A percentile compares a stretch with the other conserved stretches of the same genome.
Conservation (phyloP, 2,113 vertebrate genomes). For the Agelaius phoeniceus region DNA sequence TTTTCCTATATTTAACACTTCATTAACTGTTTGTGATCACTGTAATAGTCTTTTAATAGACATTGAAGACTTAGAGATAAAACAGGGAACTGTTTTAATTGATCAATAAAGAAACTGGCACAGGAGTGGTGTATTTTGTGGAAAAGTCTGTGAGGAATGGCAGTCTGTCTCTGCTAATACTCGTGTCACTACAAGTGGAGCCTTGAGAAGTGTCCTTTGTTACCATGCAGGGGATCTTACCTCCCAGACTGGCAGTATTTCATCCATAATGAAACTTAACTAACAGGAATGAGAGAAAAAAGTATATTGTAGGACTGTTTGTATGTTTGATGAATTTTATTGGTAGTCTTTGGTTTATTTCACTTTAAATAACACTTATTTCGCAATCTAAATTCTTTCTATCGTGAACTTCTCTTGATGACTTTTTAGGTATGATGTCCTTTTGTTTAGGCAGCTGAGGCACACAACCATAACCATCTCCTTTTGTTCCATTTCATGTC, state of each 20-base stretch:
- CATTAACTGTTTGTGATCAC: accelerated
- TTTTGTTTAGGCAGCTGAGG: neutral
- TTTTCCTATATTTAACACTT: neutral
- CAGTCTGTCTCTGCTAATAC: neutral
- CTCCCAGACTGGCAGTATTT: neutral
- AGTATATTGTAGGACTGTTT: neutral
- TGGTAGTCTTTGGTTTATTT: neutral
- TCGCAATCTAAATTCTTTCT: neutral
- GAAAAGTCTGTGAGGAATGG: neutral
- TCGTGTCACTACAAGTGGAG: neutral
- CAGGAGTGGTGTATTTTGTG: neutral
- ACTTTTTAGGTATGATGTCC: neutral
- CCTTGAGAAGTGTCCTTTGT: neutral
- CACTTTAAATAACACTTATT: neutral
- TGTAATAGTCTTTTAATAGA: neutral
- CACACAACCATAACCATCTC: neutral
- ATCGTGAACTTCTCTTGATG: neutral
- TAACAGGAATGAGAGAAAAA: neutral
- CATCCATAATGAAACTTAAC: neutral
- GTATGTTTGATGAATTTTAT: neutral
- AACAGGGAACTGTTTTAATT: neutral
- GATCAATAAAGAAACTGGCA: neutral
- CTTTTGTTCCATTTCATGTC: neutral
- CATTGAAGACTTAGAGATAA: neutral
- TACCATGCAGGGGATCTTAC: neutral